Percentiles rank a stretch among this genome's conserved stretches.
phyloP scores from a whole-genome alignment of 2,113 vertebrate species.

The Neopipo cinnamomea region DNA sequence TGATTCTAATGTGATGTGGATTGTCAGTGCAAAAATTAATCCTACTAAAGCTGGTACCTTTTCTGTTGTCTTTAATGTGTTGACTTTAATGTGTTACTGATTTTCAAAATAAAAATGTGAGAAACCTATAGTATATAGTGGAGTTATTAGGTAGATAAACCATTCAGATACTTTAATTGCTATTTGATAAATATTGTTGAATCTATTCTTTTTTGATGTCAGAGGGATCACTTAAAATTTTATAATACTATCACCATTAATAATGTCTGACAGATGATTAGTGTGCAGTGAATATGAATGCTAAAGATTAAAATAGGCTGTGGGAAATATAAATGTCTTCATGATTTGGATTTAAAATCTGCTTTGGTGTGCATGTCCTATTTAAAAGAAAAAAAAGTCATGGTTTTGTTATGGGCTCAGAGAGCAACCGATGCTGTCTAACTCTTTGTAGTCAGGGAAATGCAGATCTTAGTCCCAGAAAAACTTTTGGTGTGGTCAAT shows the following conservation, averaged over 20 bases:
- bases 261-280: not conserved
- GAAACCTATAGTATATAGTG: not conserved
- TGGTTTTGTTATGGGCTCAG: not conserved
- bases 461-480: not conserved
- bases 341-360: not conserved
- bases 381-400: not conserved
- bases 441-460: not conserved
- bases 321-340: not conserved
- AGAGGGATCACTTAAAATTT: not conserved
- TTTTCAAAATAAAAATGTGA: not conserved
- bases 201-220: not conserved
- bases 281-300: not conserved
- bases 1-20: not conserved
- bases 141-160: not conserved
- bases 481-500: not conserved
- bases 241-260: not conserved
- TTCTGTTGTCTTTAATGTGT: not conserved
- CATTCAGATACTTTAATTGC: not conserved
- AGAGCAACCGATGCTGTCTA: not conserved
- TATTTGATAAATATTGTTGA: not conserved
- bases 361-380: not conserved
- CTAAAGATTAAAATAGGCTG: not conserved
- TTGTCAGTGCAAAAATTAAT: not conserved
- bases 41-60: not conserved
- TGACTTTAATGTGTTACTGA: not conserved